These are phyloP conservation scores for Leptopilina boulardi DNA, from an alignment of 1,140 invertebrate species.

Conservation along the genomic window DNA sequence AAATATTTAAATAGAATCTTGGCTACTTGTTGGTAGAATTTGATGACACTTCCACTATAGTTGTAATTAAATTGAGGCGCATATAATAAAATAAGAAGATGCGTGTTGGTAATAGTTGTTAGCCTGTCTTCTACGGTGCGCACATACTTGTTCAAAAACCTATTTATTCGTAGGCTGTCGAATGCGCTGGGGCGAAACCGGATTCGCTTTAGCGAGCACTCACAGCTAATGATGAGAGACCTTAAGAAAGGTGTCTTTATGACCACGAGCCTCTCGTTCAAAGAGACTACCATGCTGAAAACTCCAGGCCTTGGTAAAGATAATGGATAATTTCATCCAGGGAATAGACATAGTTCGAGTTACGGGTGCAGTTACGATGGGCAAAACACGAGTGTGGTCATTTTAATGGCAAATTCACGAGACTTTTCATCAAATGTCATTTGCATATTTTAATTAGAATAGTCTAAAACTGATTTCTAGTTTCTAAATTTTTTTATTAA, in stretches of 20 bases:
- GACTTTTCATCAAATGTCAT: conserved; percentile 7
- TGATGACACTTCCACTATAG: background rate
- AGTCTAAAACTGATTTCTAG: background rate
- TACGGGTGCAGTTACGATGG: conserved; percentile 25
- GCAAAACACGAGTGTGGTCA: conserved; percentile 6
- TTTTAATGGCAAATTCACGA: background rate
- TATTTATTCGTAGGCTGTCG: conserved; percentile 24
- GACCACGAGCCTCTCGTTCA: conserved; percentile 33
- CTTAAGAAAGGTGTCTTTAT: conserved; percentile 57
- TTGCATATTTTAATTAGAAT: conserved; percentile 9
- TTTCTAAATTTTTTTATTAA: no score
- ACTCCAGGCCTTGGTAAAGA: conserved; percentile 21
- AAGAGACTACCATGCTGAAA: conserved; percentile 35
- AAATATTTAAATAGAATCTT: no score
- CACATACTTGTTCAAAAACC: conserved; percentile 1
- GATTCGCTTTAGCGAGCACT: conserved; percentile 54
- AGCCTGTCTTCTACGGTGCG: background rate
- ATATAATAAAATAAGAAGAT: conserved; percentile 12
- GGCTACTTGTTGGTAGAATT: background rate
- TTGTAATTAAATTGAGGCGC: conserved; percentile 16
- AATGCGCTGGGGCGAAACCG: conserved; percentile 51
- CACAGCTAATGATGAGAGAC: conserved; percentile 61
- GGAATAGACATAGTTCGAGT: conserved; percentile 9
- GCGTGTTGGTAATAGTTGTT: background rate
- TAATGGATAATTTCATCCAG: conserved; percentile 39